Percentiles rank a stretch among this genome's conserved stretches.
These are phyloP conservation scores for Piaya cayana DNA, from an alignment of 2,113 vertebrate species.

Conservation along the genomic window DNA sequence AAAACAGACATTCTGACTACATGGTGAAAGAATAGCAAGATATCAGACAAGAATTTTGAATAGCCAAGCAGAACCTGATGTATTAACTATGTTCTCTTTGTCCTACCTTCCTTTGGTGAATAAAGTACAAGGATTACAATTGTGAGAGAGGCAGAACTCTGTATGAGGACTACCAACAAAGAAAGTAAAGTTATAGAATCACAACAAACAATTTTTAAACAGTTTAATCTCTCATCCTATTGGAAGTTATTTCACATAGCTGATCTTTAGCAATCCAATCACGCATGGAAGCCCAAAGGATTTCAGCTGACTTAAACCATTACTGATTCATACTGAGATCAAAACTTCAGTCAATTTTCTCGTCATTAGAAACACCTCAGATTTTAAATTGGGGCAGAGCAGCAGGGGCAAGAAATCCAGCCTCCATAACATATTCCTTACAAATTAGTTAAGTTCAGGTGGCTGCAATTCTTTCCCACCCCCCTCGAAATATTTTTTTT, in stretches of 20 bases:
- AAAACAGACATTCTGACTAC: not conserved
- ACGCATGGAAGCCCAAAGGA: not conserved
- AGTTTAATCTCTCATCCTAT: not conserved
- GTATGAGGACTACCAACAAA: not conserved
- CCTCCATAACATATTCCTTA: not conserved
- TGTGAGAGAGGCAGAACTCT: not conserved
- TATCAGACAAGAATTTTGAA: not conserved
- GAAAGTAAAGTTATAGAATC: not conserved
- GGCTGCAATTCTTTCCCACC: not conserved
- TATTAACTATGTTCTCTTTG: not conserved
- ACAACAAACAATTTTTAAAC: not conserved
- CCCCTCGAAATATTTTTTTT: not conserved
- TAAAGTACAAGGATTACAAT: not conserved
- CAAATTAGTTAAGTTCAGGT: not conserved
- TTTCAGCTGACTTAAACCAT: not conserved
- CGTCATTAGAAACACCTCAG: not conserved
- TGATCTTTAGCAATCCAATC: not conserved
- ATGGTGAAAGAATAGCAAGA: not conserved
- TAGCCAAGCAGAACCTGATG: not conserved
- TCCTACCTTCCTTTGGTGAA: not conserved
- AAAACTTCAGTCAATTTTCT: not conserved
- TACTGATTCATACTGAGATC: not conserved
- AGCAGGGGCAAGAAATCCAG: not conserved
- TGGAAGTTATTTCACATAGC: not conserved
- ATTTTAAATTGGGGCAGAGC: not conserved